Evolutionary conservation across 1,140 invertebrate genomes (phyloP).

Genomic region (Magallana angulata): DNA sequence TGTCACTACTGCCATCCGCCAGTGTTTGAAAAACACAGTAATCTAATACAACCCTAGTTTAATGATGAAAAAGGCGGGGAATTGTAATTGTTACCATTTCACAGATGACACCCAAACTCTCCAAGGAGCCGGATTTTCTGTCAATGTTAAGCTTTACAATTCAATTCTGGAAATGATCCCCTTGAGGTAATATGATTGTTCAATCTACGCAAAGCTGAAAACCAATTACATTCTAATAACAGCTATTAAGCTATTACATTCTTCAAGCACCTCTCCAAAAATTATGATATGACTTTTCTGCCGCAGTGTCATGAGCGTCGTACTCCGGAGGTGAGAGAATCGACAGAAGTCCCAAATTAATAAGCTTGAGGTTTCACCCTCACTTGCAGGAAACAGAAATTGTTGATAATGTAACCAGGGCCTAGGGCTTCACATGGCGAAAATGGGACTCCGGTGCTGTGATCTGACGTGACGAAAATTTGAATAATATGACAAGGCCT

Average conservation of each 20-base stretch:
- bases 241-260: constrained; percentile 33
- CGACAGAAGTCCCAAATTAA: constrained; percentile 30
- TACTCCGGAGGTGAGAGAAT: background rate
- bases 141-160: constrained; percentile 36
- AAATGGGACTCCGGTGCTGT: background rate
- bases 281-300: constrained; percentile 41
- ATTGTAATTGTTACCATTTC: constrained; percentile 36
- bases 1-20: background rate
- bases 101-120: constrained; percentile 29
- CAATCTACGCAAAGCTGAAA: constrained; percentile 30
- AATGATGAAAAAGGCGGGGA: constrained; percentile 10
- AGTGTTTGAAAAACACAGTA: constrained; percentile 17
- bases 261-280: constrained; percentile 16
- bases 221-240: constrained; percentile 38
- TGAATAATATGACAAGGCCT: constrained; percentile 19
- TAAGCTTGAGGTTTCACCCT: constrained; percentile 22
- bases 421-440: background rate
- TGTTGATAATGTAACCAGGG: constrained; percentile 28
- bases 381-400: constrained; percentile 27
- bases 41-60: constrained; percentile 22
- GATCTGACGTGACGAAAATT: constrained; percentile 31
- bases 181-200: constrained; percentile 43
- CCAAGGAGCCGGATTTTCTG: background rate
- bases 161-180: constrained; percentile 33
- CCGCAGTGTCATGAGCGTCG: background rate